phyloP scores from a whole-genome alignment of 1,140 invertebrate species.

The Aphelenchoides besseyi region DNA sequence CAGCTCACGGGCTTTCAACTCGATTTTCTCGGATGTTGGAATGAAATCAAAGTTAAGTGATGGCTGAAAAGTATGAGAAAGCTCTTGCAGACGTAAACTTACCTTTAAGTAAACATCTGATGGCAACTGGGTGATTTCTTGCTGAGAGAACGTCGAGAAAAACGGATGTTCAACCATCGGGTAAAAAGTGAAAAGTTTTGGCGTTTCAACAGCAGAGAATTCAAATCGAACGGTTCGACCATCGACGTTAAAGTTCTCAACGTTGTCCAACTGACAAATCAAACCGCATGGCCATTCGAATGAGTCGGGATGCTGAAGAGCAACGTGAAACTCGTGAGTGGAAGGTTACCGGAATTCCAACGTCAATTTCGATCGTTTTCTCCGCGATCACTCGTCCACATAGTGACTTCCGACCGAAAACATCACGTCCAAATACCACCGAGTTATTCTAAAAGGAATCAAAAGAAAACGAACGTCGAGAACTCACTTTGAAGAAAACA shows the following conservation, averaged over 20 bases:
- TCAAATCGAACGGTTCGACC: background rate
- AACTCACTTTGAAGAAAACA: background rate
- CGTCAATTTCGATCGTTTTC: background rate
- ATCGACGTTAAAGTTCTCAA: background rate
- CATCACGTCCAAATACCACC: conserved; percentile 6
- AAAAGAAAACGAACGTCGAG: background rate
- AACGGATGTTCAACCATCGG: conserved; percentile 1
- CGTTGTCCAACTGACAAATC: background rate
- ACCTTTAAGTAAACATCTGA: background rate
- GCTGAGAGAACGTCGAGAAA: background rate
- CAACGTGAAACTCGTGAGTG: background rate
- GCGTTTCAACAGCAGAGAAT: background rate
- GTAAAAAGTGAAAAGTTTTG: background rate
- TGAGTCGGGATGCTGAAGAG: background rate
- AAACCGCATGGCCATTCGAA: background rate
- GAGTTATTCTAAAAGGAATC: background rate
- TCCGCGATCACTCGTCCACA: background rate
- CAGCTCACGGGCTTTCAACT: background rate
- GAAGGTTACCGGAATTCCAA: background rate
- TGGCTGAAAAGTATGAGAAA: conserved; percentile 1
- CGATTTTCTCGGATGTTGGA: background rate
- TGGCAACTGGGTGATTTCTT: background rate
- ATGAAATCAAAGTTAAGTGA: background rate
- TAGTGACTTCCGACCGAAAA: conserved; percentile 11
- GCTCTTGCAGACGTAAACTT: background rate